Evolutionary conservation across 1,140 invertebrate species (phyloP).

Genomic region (Aleiodes sp.): DNA sequence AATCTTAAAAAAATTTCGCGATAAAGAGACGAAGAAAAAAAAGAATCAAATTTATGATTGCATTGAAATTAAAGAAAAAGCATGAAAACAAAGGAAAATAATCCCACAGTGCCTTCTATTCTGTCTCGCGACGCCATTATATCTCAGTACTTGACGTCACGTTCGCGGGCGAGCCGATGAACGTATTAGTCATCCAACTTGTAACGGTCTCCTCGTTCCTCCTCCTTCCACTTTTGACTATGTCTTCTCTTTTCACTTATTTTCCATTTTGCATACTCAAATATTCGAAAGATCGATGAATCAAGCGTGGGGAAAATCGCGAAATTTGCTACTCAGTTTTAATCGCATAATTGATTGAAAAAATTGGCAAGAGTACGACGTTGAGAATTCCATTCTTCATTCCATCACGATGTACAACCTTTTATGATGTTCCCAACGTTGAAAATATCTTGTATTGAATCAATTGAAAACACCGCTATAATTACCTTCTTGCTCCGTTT

Average conservation of each 20-base stretch:
- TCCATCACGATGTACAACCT: not conserved
- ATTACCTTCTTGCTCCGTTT: not conserved
- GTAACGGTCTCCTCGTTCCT: conserved; percentile 12
- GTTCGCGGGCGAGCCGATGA: conserved; percentile 53
- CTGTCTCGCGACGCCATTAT: conserved; percentile 32
- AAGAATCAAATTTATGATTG: too few relatives aligned
- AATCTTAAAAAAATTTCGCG: not conserved
- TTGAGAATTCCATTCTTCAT: not conserved
- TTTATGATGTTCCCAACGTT: not conserved
- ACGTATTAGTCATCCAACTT: conserved; percentile 56
- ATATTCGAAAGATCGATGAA: not conserved
- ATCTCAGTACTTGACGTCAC: conserved; percentile 54
- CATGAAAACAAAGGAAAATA: not conserved
- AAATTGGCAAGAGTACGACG: not conserved
- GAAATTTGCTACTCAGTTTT: not conserved
- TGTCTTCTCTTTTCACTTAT: not conserved
- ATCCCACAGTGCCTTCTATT: not conserved
- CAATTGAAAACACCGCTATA: conserved; percentile 3
- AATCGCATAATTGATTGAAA: not conserved
- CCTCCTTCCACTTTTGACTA: not conserved
- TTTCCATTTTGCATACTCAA: not conserved
- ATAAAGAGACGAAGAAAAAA: too few relatives aligned
- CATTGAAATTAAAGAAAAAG: not conserved
- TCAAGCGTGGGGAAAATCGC: not conserved
- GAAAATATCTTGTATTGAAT: not conserved